phyloP scores from a whole-genome alignment of 2,797 vertebrate genomes.

The Hybognathus amarus region DNA sequence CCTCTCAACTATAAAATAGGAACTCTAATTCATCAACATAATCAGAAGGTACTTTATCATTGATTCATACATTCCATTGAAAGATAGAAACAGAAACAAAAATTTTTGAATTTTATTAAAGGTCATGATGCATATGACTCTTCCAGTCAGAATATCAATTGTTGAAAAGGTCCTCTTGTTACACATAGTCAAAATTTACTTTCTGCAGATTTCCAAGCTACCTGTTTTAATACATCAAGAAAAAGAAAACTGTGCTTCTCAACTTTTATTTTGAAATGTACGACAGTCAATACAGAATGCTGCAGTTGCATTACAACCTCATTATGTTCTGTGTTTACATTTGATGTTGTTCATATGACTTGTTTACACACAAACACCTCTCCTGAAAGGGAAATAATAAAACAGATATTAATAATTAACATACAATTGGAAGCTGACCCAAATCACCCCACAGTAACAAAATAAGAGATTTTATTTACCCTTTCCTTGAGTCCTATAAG shows the following conservation, averaged over 20 bases:
- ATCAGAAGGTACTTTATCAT: neutral
- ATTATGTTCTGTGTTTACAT: neutral
- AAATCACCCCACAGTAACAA: neutral
- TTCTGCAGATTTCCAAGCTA: neutral
- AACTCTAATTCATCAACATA: neutral
- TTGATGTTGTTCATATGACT: neutral
- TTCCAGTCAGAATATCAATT: neutral
- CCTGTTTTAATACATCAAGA: neutral
- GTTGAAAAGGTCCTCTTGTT: neutral
- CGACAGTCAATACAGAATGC: neutral
- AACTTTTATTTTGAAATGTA: neutral
- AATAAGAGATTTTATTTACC: slow-evolving; percentile 42
- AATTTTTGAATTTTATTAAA: neutral
- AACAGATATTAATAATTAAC: neutral
- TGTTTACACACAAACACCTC: neutral
- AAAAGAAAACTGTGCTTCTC: neutral
- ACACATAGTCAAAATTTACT: neutral
- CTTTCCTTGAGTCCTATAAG: slow-evolving; percentile 32
- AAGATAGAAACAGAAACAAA: neutral
- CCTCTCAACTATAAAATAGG: neutral
- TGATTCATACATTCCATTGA: neutral
- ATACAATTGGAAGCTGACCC: neutral
- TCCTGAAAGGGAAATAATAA: slow-evolving; percentile 1
- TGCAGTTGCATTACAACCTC: neutral
- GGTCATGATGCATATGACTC: neutral